Evolutionary conservation across 2,888 invertebrate genomes (phyloP), one percentile per base, ranked within the genome.

Genomic region (Agrochola circellaris): DNA sequence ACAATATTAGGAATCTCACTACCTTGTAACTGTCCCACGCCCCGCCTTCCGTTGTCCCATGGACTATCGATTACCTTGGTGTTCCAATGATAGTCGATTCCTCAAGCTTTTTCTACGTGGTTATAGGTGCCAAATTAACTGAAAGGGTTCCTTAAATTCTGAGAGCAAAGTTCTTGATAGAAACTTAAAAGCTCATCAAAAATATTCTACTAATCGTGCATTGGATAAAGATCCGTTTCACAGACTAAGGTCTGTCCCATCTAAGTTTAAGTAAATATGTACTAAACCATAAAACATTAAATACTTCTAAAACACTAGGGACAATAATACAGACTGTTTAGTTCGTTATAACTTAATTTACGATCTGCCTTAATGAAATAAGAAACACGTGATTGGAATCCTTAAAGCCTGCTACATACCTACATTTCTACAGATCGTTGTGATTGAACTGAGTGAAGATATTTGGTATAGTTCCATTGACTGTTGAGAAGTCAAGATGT

Each of bases 301-400:
- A 23, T 23, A 67, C 15, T 67, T 81, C n/a, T 58, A 11, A 62
- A 30, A 48, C 30, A 60, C 54, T 54, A 75, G 38, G 70, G 45
- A 65, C 48, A 26, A 65, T 51, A 77, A 54, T 17, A 64, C 64
- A 42, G 45, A 54, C 54, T 64, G 61, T 73, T 80, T 70, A 79
- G 71, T 85, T 80, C 75, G 64, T 87, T 88, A 84, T 83, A 86
- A 84, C 82, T 84, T 87, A 83, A 89, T 90, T 90, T 88, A 83
- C 85, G 84, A 78, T 71, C 70, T 42, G 70, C 72, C 75, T 84
- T 84, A 87, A 88, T 85, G 78, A 82, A 87, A 86, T 70, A 68
- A 85, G 72, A 74, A 80, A 77, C 76, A 82, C 77, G 75, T 86
- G 87, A 89, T 88, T 90, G 78, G 79, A 85, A 81, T 84, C 75